These are phyloP conservation scores for Epistrophe eligans DNA, from an alignment of 2,888 invertebrate genomes.

Conservation along the genomic window DNA sequence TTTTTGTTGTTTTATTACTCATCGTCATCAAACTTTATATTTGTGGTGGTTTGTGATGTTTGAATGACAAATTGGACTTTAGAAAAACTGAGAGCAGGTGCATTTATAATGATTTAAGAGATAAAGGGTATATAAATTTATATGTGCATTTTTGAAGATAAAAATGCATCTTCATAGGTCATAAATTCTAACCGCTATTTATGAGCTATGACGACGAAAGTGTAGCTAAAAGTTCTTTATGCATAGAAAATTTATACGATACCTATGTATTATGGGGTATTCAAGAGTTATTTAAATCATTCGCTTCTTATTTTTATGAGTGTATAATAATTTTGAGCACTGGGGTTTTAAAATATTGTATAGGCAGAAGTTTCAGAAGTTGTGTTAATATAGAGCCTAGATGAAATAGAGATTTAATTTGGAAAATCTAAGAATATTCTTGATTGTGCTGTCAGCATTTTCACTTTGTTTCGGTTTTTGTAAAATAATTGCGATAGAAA, in stretches of 20 bases:
- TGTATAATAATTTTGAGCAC: neutral
- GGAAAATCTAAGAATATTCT: too few relatives aligned
- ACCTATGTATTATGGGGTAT: too few relatives aligned
- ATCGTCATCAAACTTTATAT: neutral
- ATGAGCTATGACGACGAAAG: neutral
- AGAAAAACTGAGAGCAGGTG: neutral
- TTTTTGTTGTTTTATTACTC: neutral
- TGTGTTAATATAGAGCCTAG: neutral
- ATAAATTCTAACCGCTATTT: conserved; percentile 6
- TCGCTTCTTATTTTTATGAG: neutral
- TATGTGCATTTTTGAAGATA: neutral
- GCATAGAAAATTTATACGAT: neutral
- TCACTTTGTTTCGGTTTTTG: too few relatives aligned
- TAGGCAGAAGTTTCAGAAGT: neutral
- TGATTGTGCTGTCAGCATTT: too few relatives aligned
- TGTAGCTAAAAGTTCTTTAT: neutral
- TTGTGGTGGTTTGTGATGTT: neutral
- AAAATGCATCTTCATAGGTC: neutral
- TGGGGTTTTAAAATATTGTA: neutral
- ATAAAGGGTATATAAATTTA: neutral
- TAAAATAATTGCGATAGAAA: too few relatives aligned
- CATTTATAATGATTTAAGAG: neutral
- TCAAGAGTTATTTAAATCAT: neutral
- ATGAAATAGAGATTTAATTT: too few relatives aligned
- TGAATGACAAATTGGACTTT: conserved; percentile 13